phyloP scores from a whole-genome alignment of 23 tunicate genomes.

The Styela clava region DNA sequence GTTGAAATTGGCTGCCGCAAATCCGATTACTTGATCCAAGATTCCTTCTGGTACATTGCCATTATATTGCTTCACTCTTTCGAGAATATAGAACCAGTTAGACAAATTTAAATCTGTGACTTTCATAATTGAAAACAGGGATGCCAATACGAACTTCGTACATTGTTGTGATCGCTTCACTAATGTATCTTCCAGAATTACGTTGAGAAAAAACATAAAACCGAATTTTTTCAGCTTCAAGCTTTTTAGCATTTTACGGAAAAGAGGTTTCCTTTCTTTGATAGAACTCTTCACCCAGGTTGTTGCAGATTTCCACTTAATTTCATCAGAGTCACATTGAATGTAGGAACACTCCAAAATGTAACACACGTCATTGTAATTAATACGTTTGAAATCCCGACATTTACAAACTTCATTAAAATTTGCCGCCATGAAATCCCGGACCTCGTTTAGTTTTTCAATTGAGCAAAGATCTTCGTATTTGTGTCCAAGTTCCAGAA shows the following conservation, averaged over 20 bases:
- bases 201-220: no score
- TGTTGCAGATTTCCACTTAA: background rate
- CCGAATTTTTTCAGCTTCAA: background rate
- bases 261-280: background rate
- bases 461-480: background rate
- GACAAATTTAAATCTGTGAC: background rate
- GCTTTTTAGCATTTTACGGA: background rate
- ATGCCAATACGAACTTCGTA: background rate
- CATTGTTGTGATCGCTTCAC: background rate
- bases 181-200: background rate
- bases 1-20: background rate
- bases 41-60: background rate
- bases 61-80: background rate
- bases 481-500: background rate
- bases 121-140: background rate
- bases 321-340: background rate
- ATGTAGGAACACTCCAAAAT: background rate
- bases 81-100: background rate
- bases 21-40: background rate
- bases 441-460: background rate
- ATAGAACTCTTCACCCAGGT: background rate
- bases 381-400: background rate
- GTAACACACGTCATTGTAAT: background rate
- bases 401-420: background rate
- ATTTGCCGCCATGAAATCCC: background rate